Evolutionary conservation across 2,113 vertebrate genomes (phyloP).

Genomic region (Cephalopholis sonnerati): DNA sequence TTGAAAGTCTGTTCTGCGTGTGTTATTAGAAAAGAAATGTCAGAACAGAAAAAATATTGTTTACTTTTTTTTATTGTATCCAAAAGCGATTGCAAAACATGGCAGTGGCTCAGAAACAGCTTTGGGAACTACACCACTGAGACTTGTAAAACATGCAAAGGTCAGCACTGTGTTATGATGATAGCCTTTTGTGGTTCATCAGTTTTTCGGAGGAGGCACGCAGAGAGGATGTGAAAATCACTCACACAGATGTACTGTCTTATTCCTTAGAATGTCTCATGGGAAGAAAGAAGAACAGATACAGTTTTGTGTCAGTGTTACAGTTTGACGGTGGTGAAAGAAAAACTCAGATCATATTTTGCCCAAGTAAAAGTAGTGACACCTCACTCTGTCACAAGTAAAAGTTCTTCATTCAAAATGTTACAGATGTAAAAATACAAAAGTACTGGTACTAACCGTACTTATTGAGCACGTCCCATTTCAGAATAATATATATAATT

Average conservation of each 20-base stretch:
- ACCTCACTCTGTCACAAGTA: too few species aligned
- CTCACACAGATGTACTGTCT: neutral
- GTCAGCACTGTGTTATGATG: neutral
- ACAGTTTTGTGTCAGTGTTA: neutral
- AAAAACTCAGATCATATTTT: too few species aligned
- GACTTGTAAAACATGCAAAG: neutral
- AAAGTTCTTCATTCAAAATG: too few species aligned
- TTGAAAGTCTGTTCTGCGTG: neutral
- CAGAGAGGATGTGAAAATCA: conserved; percentile 29
- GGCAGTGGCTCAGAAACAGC: neutral
- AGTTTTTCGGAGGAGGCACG: neutral
- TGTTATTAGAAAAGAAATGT: neutral
- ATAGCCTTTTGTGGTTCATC: neutral
- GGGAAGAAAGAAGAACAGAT: neutral
- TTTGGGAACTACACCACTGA: neutral
- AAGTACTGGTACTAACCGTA: too few species aligned
- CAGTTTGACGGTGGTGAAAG: too few species aligned
- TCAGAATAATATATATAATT: too few species aligned
- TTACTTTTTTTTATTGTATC: too few species aligned
- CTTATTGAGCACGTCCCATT: too few species aligned
- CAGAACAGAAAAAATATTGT: neutral
- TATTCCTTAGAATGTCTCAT: neutral
- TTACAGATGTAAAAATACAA: too few species aligned
- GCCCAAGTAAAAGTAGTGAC: too few species aligned
- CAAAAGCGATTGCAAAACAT: neutral